Evolutionary conservation across 2,888 invertebrate species (phyloP), one percentile per base, ranked within the genome.

Genomic region (Thereva unica): DNA sequence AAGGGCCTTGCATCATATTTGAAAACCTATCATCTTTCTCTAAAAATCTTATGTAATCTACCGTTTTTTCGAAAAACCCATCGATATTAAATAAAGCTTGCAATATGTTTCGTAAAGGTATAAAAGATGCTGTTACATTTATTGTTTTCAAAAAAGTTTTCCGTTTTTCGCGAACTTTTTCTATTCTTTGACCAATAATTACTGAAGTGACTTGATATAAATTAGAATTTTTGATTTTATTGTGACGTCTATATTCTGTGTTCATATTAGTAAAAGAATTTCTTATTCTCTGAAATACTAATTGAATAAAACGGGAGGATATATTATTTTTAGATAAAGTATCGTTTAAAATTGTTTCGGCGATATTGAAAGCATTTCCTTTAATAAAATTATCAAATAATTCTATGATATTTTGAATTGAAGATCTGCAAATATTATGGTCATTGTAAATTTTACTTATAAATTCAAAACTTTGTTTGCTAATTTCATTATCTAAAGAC

Each of bases 391-490:
- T 45, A 45, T 45, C 45, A 45, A 45, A 45, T 45, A 4, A 45
- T 45, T 45, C 45, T 4, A 45, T 45, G 45, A 45, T 45, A 45
- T 45, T 45, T 45, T 45, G 45, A 45, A 45, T 45, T 3, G 45
- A 45, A 9, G 45, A 45, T 45, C 45, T 1, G 9, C 1, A 41
- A 9, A 41, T 2, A 8, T 41, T 41, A 41, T 41, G 42, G 45
- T 45, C 10, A 45, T 45, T 45, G 45, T 45, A 45, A 45, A 45
- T 45, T 45, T 45, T 45, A 45, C 10, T n/a, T 45, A 45, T 45
- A 45, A 6, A 10, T 45, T 45, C 45, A 45, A 45, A 45, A 45
- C n/a, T 45, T 45, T 45, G 2, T 45, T 45, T 45, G 45, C 7
- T 3, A 45, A 45, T 45, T 9, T 45, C 45, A 45, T 45, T 45